A percentile compares a stretch with the other conserved stretches of the same genome.
phyloP scores from a whole-genome alignment of 2,113 vertebrate genomes.

The Diphyllodes magnificus region DNA sequence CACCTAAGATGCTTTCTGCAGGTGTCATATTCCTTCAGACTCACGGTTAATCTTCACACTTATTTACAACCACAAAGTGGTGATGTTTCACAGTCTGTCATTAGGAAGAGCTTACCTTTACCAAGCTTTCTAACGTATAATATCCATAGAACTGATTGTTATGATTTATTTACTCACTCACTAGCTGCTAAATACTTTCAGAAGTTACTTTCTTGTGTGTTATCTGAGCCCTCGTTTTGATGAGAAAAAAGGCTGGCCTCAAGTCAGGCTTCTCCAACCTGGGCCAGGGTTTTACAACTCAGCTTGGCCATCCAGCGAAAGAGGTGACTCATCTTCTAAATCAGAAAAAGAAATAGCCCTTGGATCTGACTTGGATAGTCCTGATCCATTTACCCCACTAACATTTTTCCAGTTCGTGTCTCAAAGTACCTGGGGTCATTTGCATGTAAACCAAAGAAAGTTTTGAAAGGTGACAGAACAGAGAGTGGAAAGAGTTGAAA shows the following conservation, averaged over 20 bases:
- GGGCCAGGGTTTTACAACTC: neutral
- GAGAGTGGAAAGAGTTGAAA: neutral
- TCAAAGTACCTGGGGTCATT: neutral
- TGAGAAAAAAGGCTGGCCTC: neutral
- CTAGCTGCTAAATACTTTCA: neutral
- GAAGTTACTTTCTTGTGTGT: neutral
- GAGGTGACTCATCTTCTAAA: neutral
- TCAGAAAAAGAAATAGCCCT: neutral
- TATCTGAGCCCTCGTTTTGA: neutral
- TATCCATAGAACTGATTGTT: neutral
- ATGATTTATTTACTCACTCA: neutral
- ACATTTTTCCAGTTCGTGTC: neutral
- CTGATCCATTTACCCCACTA: neutral
- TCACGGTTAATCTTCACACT: neutral
- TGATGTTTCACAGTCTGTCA: neutral
- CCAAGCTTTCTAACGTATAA: neutral
- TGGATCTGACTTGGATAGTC: neutral
- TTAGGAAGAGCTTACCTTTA: neutral
- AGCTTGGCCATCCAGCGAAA: neutral
- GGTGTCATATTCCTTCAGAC: neutral
- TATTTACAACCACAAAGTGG: neutral
- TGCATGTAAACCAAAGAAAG: neutral
- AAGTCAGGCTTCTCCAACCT: neutral
- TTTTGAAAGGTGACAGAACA: neutral
- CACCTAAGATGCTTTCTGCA: neutral